Percentiles rank a stretch among this genome's conserved stretches.
These are phyloP conservation scores for Lysandra bellargus DNA, from an alignment of 2,888 invertebrate genomes.

Conservation along the genomic window DNA sequence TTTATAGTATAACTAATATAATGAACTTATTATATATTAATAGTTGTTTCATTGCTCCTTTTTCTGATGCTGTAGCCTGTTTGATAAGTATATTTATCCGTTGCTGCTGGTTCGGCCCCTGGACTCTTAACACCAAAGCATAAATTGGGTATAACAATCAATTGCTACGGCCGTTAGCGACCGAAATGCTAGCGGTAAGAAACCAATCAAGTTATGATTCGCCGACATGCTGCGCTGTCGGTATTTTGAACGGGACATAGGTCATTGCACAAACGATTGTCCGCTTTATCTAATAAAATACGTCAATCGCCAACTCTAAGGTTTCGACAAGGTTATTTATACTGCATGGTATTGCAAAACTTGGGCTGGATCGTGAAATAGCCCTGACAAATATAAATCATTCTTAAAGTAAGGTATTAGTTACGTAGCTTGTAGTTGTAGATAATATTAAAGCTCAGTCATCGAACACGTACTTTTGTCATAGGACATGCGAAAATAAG, in stretches of 20 bases:
- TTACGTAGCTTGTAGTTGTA: not conserved
- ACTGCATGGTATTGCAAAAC: not conserved
- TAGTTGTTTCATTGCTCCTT: slow-evolving; percentile 42
- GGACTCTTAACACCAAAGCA: not conserved
- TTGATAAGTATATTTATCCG: not conserved
- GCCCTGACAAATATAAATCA: not conserved
- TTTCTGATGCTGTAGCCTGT: not conserved
- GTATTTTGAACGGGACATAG: slow-evolving; percentile 18
- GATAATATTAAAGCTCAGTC: no score
- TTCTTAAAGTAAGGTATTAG: not conserved
- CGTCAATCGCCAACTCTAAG: not conserved
- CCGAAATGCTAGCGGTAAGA: slow-evolving; percentile 2
- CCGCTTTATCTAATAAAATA: not conserved
- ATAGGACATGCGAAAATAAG: no score
- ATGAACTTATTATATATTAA: slow-evolving; percentile 60
- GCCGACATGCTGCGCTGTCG: slow-evolving; percentile 4
- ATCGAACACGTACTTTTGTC: no score
- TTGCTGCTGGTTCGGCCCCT: not conserved
- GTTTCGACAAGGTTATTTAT: slow-evolving; percentile 14
- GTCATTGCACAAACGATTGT: not conserved
- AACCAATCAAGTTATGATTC: slow-evolving; percentile 7
- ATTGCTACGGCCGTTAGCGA: not conserved
- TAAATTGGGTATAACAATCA: not conserved
- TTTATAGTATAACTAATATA: slow-evolving; percentile 77
- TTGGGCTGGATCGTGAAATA: not conserved